A percentile compares a stretch with the other conserved stretches of the same genome.
Conservation (phyloP, 2,888 invertebrate genomes). For the Rhagonycha lutea region DNA sequence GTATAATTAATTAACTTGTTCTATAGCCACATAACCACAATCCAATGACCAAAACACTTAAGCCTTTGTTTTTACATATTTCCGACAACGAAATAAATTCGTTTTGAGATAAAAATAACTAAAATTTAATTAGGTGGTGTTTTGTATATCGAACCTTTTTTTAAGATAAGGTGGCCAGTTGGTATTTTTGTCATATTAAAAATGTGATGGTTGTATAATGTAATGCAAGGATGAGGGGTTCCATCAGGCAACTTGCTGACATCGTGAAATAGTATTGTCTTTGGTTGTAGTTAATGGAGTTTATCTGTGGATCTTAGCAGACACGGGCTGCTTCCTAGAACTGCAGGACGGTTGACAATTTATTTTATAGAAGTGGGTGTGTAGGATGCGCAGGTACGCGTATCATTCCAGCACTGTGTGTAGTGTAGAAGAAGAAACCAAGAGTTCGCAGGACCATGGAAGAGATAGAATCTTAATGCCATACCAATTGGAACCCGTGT, state of each 20-base stretch:
- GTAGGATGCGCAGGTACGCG: conserved; percentile 45
- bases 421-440: conserved; percentile 34
- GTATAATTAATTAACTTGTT: conserved; percentile 29
- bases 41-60: conserved; percentile 19
- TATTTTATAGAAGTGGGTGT: conserved; percentile 54
- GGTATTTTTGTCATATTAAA: background rate
- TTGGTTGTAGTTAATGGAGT: conserved; percentile 57
- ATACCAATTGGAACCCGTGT: conserved; percentile 52
- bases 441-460: conserved; percentile 25
- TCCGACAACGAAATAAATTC: background rate
- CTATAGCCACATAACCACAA: conserved; percentile 17
- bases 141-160: background rate
- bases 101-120: background rate
- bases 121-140: background rate
- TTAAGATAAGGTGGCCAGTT: background rate
- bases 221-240: conserved; percentile 10
- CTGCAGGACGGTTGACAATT: conserved; percentile 56
- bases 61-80: conserved; percentile 18
- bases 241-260: conserved; percentile 44
- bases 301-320: conserved; percentile 54
- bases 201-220: background rate
- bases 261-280: conserved; percentile 58
- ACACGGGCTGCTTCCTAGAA: conserved; percentile 55
- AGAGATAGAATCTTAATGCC: conserved; percentile 45
- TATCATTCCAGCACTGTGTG: conserved; percentile 34